A percentile compares a stretch with the other conserved stretches of the same genome.
Evolutionary conservation across 2,797 vertebrate genomes (phyloP).

Genomic region (Gallinago solitaria): DNA sequence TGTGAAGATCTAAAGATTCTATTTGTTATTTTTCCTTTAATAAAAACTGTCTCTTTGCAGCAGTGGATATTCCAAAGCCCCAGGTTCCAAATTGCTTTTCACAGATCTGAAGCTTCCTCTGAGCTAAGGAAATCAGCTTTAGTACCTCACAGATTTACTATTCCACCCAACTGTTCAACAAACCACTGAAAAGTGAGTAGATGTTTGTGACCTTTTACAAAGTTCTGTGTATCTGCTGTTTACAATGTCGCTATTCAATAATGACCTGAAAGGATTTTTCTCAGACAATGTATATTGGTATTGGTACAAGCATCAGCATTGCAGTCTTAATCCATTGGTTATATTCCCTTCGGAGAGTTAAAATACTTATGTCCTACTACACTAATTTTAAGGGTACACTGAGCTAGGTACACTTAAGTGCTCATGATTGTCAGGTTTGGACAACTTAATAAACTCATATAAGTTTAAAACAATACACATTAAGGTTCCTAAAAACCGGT

Average conservation of each 20-base stretch:
- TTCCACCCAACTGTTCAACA: background rate
- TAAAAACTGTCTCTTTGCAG: background rate
- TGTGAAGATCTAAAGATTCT: background rate
- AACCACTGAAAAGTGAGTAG: background rate
- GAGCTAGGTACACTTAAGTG: background rate
- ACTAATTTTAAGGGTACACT: background rate
- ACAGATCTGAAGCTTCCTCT: background rate
- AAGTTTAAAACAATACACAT: background rate
- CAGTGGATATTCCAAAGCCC: background rate
- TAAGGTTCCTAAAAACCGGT: accelerated
- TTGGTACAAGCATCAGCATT: background rate
- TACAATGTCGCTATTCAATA: background rate
- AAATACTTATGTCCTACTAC: background rate
- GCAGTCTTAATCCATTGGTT: background rate
- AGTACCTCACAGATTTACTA: background rate
- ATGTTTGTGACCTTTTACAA: background rate
- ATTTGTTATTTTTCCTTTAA: background rate
- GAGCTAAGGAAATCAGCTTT: background rate
- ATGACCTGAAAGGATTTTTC: background rate
- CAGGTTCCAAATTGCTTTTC: background rate
- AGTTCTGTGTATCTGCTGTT: background rate
- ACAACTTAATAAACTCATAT: background rate
- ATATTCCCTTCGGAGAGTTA: background rate
- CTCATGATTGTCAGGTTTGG: background rate
- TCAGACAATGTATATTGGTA: background rate